phyloP scores from a whole-genome alignment of 2,888 invertebrate genomes.

The Drosophila histrio region DNA sequence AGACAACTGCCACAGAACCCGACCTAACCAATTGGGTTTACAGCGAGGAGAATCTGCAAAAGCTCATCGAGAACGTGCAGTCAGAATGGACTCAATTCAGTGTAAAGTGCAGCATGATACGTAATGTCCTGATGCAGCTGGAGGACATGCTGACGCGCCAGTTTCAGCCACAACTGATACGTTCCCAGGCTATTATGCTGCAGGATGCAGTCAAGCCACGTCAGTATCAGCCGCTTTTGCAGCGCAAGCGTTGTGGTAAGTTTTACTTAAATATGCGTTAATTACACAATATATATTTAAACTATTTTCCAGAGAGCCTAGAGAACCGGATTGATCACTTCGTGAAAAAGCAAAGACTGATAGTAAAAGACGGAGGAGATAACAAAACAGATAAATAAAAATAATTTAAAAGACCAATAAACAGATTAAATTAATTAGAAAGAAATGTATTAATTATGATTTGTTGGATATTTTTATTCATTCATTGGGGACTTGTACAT shows the following conservation, averaged over 20 bases:
- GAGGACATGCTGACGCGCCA: conserved; percentile 77
- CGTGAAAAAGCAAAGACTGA: conserved; percentile 87
- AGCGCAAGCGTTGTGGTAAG: conserved; percentile 92
- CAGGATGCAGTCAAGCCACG: conserved; percentile 88
- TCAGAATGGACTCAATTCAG: conserved; percentile 89
- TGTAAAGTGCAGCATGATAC: conserved; percentile 88
- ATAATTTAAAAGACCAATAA: no score
- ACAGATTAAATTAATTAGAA: no score
- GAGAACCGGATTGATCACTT: conserved; percentile 92
- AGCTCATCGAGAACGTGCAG: conserved; percentile 88
- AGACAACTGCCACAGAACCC: not conserved
- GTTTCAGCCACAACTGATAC: conserved; percentile 56
- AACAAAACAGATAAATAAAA: not conserved
- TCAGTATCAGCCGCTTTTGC: conserved; percentile 89
- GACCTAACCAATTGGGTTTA: conserved; percentile 86
- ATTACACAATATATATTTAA: not conserved
- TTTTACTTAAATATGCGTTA: conserved; percentile 41
- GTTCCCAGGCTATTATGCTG: conserved; percentile 86
- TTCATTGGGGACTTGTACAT: not conserved
- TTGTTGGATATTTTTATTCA: not conserved
- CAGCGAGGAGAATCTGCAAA: conserved; percentile 86
- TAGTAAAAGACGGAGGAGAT: conserved; percentile 39
- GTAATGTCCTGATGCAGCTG: conserved; percentile 85
- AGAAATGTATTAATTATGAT: not conserved
- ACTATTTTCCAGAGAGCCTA: conserved; percentile 88